These are phyloP conservation scores for Lithobates pipiens DNA, from an alignment of 2,797 vertebrate species.

Conservation along the genomic window DNA sequence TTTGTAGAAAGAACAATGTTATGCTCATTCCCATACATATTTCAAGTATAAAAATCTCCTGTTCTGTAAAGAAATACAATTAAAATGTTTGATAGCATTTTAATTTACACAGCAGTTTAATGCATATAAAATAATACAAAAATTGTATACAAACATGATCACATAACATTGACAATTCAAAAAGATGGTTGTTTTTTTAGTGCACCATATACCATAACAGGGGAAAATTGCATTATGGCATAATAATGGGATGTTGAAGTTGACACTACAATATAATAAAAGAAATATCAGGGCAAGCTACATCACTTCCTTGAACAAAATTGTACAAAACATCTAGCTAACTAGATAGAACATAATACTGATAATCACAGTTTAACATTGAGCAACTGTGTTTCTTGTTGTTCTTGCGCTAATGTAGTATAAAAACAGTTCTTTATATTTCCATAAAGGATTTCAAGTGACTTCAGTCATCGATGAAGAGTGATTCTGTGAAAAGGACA, in stretches of 20 bases:
- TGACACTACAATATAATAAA: constrained; percentile 74
- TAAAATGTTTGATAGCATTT: constrained; percentile 68
- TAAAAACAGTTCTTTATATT: constrained; percentile 84
- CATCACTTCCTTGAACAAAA: constrained; percentile 97
- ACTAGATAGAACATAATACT: constrained; percentile 93
- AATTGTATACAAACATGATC: constrained; percentile 95
- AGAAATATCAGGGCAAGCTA: constrained; percentile 84
- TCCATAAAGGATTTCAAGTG: constrained; percentile 87
- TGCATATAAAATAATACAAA: constrained; percentile 83
- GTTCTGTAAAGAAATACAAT: constrained; percentile 69
- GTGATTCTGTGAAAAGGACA: constrained; percentile 86
- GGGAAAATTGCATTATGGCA: constrained; percentile 79
- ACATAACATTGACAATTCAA: constrained; percentile 87
- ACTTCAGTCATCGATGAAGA: constrained; percentile 99
- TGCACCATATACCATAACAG: constrained; percentile 79
- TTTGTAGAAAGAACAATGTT: constrained; percentile 29
- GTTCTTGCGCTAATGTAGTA: constrained; percentile 85
- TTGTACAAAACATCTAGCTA: constrained; percentile 98
- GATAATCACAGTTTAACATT: constrained; percentile 83
- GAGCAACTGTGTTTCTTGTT: constrained; percentile 89
- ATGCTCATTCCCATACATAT: constrained; percentile 60
- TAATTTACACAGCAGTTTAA: constrained; percentile 64
- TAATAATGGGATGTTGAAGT: constrained; percentile 85
- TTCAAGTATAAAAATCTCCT: constrained; percentile 70
- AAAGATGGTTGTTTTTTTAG: constrained; percentile 80